A percentile compares a stretch with the other conserved stretches of the same genome.
Conservation (phyloP, 2,797 vertebrate species). For the Cuniculus paca region DNA sequence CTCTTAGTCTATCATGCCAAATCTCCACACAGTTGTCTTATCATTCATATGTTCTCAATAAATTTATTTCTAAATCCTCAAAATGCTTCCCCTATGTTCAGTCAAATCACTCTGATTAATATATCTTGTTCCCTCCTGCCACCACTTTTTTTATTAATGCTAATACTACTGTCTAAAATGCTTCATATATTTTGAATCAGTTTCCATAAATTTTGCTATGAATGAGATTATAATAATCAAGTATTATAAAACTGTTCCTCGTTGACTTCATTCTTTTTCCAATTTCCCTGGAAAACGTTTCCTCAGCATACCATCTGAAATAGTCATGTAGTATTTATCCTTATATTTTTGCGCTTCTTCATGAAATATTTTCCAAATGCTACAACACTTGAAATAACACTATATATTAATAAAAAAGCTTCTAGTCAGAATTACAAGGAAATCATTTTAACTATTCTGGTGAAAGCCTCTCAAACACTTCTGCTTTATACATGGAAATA, state of each 20-base stretch:
- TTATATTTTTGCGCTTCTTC: neutral
- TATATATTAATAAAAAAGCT: neutral
- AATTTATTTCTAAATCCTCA: neutral
- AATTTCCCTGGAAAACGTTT: neutral
- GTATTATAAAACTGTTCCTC: neutral
- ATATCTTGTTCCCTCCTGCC: neutral
- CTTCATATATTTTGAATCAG: neutral
- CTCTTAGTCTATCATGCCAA: neutral
- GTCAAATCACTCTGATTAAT: slow-evolving; percentile 42
- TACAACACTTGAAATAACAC: neutral
- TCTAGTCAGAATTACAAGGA: neutral
- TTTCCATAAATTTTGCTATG: slow-evolving; percentile 28
- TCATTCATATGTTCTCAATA: neutral
- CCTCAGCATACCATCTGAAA: neutral
- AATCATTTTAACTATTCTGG: slow-evolving; percentile 33
- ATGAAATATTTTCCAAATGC: neutral
- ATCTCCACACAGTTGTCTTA: neutral
- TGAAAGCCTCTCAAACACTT: slow-evolving; percentile 31
- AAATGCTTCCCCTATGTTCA: neutral
- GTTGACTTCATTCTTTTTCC: neutral
- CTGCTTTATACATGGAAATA: slow-evolving; percentile 26
- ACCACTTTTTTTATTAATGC: neutral
- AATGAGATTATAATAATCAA: slow-evolving; percentile 22
- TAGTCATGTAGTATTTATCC: slow-evolving; percentile 1
- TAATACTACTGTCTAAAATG: neutral